Conservation (phyloP, 1,140 invertebrate species). For the Sminthurinus signatus region DNA sequence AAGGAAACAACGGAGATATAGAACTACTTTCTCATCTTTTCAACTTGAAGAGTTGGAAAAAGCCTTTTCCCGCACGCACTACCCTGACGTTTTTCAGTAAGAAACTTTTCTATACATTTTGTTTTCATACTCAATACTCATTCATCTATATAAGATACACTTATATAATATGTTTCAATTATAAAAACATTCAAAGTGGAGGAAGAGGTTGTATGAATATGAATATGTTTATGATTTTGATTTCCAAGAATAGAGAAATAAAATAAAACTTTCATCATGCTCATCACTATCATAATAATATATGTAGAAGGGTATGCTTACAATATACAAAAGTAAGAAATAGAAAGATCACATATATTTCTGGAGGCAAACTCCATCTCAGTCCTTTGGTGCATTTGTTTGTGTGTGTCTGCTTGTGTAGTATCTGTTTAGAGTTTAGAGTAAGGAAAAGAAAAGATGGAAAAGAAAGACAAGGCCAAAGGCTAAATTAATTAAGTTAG, state of each 20-base stretch:
- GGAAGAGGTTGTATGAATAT: too few species aligned
- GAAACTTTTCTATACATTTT: not conserved
- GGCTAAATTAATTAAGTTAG: conserved; percentile 15
- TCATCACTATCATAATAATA: not conserved
- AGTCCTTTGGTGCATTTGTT: too few species aligned
- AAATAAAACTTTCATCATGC: not conserved
- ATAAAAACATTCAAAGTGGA: too few species aligned
- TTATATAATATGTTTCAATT: too few species aligned
- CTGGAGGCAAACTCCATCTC: not conserved
- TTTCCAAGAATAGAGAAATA: not conserved
- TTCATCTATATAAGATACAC: too few species aligned
- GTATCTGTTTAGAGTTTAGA: not conserved
- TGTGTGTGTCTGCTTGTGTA: too few species aligned
- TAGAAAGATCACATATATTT: not conserved
- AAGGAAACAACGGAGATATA: conserved; percentile 83
- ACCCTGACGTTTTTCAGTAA: conserved; percentile 78
- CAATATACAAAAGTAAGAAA: not conserved
- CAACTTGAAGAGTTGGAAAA: conserved; percentile 88
- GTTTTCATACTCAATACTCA: too few species aligned
- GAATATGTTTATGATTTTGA: too few species aligned
- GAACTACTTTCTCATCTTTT: conserved; percentile 91
- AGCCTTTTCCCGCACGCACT: conserved; percentile 84
- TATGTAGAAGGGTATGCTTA: too few species aligned
- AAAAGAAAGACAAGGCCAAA: conserved; percentile 12
- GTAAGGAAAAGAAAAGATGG: not conserved